Conservation (phyloP, 1,140 invertebrate species). For the Polypedilum vanderplanki region DNA sequence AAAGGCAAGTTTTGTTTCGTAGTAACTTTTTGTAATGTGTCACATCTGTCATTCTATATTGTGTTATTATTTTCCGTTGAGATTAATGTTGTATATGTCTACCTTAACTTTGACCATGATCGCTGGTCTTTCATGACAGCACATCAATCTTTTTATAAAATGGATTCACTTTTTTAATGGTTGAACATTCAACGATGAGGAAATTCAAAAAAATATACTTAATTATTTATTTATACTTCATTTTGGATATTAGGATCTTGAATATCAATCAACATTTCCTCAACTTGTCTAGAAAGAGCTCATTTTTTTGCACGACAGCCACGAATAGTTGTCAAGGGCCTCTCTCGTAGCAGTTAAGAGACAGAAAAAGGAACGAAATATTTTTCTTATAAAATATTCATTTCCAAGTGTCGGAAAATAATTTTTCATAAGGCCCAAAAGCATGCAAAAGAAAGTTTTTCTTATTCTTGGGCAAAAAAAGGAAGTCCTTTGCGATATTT, state of each 20-base stretch:
- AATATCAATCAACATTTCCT: no score
- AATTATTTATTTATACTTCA: no score
- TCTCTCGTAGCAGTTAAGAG: not conserved
- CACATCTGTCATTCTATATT: not conserved
- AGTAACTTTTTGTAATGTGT: slow-evolving; percentile 4
- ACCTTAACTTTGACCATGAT: no score
- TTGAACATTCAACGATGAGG: no score
- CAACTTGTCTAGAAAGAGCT: no score
- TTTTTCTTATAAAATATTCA: slow-evolving; percentile 20
- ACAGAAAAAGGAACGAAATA: not conserved
- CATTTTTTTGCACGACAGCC: not conserved
- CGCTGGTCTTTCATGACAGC: no score
- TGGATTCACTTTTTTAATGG: no score
- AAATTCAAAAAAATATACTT: no score
- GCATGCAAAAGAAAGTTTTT: not conserved
- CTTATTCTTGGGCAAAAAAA: not conserved
- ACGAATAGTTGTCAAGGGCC: not conserved
- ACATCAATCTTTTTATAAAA: no score
- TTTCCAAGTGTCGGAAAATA: not conserved
- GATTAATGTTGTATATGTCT: no score
- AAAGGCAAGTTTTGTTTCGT: not conserved
- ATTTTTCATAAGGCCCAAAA: not conserved
- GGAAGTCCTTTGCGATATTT: not conserved
- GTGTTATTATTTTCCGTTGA: no score
- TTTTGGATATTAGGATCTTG: no score